phyloP scores from a whole-genome alignment of 2,113 vertebrate species.

The Scartelaos histophorus region DNA sequence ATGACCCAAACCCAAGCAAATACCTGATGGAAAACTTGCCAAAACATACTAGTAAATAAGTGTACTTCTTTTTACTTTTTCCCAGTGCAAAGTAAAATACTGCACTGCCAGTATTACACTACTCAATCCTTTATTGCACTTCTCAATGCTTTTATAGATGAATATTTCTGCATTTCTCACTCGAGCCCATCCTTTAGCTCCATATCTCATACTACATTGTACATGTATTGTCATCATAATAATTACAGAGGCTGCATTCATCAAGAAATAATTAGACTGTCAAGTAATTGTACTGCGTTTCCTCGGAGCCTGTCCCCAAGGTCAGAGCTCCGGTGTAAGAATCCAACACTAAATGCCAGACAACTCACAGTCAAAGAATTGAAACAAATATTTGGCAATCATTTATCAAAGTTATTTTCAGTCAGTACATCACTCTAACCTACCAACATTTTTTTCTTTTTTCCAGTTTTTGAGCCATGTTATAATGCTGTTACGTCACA shows the following conservation, averaged over 20 bases:
- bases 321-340: not conserved
- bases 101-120: not conserved
- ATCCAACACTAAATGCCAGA: not conserved
- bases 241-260: conserved; percentile 2
- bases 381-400: not conserved
- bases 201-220: not conserved
- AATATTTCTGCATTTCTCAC: not conserved
- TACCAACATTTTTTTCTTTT: not conserved
- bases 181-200: not conserved
- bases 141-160: not conserved
- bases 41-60: too few relatives aligned
- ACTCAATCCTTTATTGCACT: not conserved
- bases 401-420: not conserved
- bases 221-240: conserved; percentile 11
- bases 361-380: not conserved
- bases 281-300: not conserved
- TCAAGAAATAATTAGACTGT: conserved; percentile 9
- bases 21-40: too few relatives aligned
- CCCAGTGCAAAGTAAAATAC: not conserved
- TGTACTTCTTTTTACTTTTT: not conserved
- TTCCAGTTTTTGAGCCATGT: not conserved
- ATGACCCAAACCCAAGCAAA: too few relatives aligned
- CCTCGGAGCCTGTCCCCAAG: not conserved
- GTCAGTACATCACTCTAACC: not conserved
- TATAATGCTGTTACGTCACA: too few relatives aligned